A percentile compares a stretch with the other conserved stretches of the same genome.
Evolutionary conservation across 1,140 invertebrate species (phyloP).

Genomic region (Microplitis demolitor): DNA sequence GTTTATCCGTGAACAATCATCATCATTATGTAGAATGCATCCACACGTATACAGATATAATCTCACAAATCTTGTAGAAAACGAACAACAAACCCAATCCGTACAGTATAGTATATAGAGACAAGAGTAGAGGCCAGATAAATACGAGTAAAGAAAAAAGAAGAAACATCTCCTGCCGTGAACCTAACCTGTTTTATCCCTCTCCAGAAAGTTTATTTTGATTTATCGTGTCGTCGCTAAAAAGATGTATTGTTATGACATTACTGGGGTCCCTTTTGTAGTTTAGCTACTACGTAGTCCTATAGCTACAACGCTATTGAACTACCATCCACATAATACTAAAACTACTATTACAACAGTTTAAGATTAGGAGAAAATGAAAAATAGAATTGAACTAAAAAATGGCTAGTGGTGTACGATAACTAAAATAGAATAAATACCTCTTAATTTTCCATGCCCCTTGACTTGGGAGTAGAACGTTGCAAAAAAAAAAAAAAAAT

Average conservation of each 20-base stretch:
- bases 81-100: no score
- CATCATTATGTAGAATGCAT: not conserved
- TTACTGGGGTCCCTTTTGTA: conserved; percentile 33
- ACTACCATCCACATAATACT: no score
- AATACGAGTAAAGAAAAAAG: not conserved
- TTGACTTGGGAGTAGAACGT: conserved; percentile 8
- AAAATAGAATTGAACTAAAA: not conserved
- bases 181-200: conserved; percentile 52
- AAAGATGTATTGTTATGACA: conserved; percentile 56
- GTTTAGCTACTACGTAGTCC: no score
- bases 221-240: conserved; percentile 56
- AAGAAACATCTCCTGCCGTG: conserved; percentile 42
- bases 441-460: conserved; percentile 33
- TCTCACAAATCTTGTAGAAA: no score
- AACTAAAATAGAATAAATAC: conserved; percentile 19
- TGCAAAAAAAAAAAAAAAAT: not conserved
- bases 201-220: conserved; percentile 47
- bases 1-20: not conserved
- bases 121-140: not conserved
- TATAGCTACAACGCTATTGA: no score
- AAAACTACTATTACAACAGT: no score
- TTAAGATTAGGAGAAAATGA: no score
- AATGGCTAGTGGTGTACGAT: not conserved
- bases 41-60: not conserved
- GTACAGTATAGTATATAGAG: no score